Percentiles rank a stretch among this genome's conserved stretches.
phyloP scores from a whole-genome alignment of 2,113 vertebrate species.

The Dromiciops gliroides region DNA sequence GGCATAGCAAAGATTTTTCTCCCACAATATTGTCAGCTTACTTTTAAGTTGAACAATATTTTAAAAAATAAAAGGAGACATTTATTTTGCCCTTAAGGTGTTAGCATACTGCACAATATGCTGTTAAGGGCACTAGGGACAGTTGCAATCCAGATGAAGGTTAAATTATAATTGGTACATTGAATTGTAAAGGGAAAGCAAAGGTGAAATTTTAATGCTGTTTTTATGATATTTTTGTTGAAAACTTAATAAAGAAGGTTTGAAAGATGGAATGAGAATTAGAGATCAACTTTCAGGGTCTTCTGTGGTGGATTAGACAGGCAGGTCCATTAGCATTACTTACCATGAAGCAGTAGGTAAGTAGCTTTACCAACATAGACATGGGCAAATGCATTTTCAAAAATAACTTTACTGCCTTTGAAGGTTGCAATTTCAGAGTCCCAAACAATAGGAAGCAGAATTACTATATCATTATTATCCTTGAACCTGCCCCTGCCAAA shows the following conservation, averaged over 20 bases:
- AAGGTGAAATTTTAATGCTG: conserved; percentile 75
- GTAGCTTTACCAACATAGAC: conserved; percentile 4
- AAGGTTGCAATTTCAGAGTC: conserved; percentile 33
- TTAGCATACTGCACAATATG: conserved; percentile 69
- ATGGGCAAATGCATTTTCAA: conserved; percentile 46
- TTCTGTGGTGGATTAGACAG: conserved; percentile 65
- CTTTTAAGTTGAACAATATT: conserved; percentile 68
- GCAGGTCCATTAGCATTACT: conserved; percentile 48
- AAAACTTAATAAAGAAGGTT: conserved; percentile 74
- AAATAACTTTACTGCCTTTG: conserved; percentile 19
- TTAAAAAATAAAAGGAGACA: conserved; percentile 55
- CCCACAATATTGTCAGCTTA: conserved; percentile 39
- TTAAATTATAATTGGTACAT: conserved; percentile 79
- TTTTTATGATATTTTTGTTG: conserved; percentile 68
- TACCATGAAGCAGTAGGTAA: conserved; percentile 31
- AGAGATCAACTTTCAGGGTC: conserved; percentile 61
- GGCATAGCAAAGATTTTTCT: background rate
- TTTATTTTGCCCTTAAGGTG: conserved; percentile 75
- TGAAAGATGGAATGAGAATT: conserved; percentile 61
- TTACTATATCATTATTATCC: background rate
- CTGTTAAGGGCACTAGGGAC: conserved; percentile 64
- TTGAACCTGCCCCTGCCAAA: conserved; percentile 46
- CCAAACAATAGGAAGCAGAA: conserved; percentile 8
- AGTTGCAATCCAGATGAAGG: conserved; percentile 78
- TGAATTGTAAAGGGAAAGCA: conserved; percentile 76